Base-by-base conservation (phyloP, 2,888 invertebrate species). In the Mesochorus sp. region DNA sequence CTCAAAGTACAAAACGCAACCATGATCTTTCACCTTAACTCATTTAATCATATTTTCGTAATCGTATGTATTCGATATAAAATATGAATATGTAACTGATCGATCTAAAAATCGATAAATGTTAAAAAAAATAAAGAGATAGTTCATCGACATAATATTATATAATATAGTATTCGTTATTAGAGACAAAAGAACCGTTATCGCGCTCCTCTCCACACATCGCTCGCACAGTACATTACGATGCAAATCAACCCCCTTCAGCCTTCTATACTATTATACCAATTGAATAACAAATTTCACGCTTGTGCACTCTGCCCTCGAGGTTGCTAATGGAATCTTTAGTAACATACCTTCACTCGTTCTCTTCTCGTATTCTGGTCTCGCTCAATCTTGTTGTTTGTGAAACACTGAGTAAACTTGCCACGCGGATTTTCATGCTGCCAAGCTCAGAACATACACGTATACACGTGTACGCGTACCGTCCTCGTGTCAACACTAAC, bases 231-330 rank as follows among this genome's bases (percentile, higher is more conserved):
- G 51, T n/a, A n/a, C 53, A 53, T 72, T 53, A 53, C 64, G 57
- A 77, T 72, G 67, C 72, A 77, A 67, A 72, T 72, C 71, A 67
- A 72, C 76, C 66, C n/a, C n/a, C 72, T 55, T 61, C 51, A 49
- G 24, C n/a, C 12, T 24, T 49, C 21, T 24, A 19, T 31, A 12
- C n/a, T n/a, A n/a, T 21, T 55, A 61, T 67, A 21, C 67, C 31
- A 67, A 72, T 77, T 77, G 77, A 77, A 72, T 77, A 68, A 68
- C 62, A 72, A 77, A 77, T 77, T 77, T 55, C 34, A 62, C 67
- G 59, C 66, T 61, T 53, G 31, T 67, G 66, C 59, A 77, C 61
- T 68, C 39, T 55, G 34, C 53, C 19, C 28, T 19, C 39, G 8
- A 55, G 72, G 67, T 55, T 49, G 59, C 77, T 77, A 77, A 77